Base-by-base conservation (phyloP, 2,797 vertebrate species). In the Falco novaeseelandiae region DNA sequence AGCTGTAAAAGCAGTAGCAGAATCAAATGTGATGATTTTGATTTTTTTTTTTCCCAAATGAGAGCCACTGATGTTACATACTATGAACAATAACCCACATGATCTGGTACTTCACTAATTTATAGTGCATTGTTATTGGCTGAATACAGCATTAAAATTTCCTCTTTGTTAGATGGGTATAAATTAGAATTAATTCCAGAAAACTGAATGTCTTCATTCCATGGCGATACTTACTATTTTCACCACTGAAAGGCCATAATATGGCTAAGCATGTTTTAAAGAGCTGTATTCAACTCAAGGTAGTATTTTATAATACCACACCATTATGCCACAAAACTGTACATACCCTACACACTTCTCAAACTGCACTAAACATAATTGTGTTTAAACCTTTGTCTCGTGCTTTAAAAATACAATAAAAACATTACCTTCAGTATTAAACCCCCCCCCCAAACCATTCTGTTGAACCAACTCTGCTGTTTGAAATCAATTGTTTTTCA, bases 311-410 rank as follows among this genome's bases (percentile, higher is more conserved):
- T 36, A 36, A 79, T 80, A 63, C 30, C 9, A 58, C 67, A 77
- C 89, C 27, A 4, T 95, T 96, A 85, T 92, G 42, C 72, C 92
- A 83, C 83, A 59, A 51, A 85, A 38, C 27, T 65, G 14, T 61
- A 95, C 90, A 74, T 97, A 83, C 9, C 67, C 44, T 67, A 81
- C 67, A 83, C 57, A 96, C 42, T 86, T 96, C 82, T 94, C 83
- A 91, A 95, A 89, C 66, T 82, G 52, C 57, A 80, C 96, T 97
- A 91, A 95, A 97, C 96, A 79, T 90, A 85, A 74, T 89, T 54
- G 15, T 34, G 69, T 96, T 97, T 92, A 97, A 96, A 96, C 46
- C 72, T 87, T 86, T 95, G 61, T 88, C 48, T 88, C 34, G 4
- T 66, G 40, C 91, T 95, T 96, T 74, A 91, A 95, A 97, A 94